These are phyloP conservation scores for Camarhynchus parvulus DNA, from an alignment of 2,113 vertebrate species.

Conservation along the genomic window DNA sequence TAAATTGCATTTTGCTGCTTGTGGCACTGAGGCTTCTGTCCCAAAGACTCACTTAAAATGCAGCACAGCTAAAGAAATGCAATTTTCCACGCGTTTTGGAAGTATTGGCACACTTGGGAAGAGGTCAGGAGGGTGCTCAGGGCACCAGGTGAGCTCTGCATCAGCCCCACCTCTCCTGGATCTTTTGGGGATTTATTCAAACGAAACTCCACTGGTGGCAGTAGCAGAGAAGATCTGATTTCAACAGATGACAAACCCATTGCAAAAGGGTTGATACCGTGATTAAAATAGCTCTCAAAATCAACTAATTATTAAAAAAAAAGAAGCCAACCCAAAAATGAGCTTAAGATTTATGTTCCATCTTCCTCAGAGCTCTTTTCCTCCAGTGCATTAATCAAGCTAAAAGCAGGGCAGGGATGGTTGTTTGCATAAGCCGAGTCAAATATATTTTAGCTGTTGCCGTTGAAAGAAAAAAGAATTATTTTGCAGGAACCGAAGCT, in stretches of 20 bases:
- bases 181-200: neutral
- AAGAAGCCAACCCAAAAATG: neutral
- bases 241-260: neutral
- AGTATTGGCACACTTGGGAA: rapidly evolving
- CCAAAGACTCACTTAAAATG: neutral
- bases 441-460: neutral
- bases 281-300: neutral
- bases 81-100: neutral
- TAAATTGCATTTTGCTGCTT: neutral
- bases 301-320: neutral
- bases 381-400: neutral
- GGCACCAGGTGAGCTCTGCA: neutral
- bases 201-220: neutral
- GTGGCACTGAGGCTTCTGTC: neutral
- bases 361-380: neutral
- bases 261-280: neutral
- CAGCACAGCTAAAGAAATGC: neutral
- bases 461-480: neutral
- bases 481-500: neutral
- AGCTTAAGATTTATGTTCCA: neutral
- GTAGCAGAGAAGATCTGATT: neutral
- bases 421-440: neutral
- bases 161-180: neutral
- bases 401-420: slow-evolving; percentile 3
- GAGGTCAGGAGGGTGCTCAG: neutral